Evolutionary conservation across 2,113 vertebrate genomes (phyloP).

Genomic region (Corvus hawaiiensis): DNA sequence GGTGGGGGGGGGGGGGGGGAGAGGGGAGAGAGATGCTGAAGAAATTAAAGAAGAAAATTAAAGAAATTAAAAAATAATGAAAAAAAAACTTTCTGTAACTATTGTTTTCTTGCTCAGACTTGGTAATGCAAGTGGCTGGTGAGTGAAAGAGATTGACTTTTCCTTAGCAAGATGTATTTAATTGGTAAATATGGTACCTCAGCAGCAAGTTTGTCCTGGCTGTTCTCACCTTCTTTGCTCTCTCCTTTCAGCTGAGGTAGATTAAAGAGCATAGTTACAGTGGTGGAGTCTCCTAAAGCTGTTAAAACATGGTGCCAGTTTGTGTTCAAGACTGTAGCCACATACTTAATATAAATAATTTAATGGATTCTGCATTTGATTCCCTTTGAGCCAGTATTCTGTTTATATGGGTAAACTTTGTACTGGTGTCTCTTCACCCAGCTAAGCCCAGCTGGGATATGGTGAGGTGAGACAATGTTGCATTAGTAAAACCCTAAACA

Average conservation of each 20-base stretch:
- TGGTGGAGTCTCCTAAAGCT: not conserved
- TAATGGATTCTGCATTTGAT: not conserved
- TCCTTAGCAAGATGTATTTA: not conserved
- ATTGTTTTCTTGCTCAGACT: not conserved
- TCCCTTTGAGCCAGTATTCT: not conserved
- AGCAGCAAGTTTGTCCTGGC: not conserved
- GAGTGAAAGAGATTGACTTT: not conserved
- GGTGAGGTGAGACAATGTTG: not conserved
- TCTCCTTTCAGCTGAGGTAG: not conserved
- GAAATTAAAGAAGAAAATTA: not conserved
- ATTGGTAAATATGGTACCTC: not conserved
- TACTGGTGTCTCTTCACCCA: not conserved
- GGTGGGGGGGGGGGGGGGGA: too few species aligned
- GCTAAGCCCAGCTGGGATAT: not conserved
- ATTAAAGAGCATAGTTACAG: not conserved
- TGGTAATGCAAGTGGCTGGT: not conserved
- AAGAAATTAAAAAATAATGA: not conserved
- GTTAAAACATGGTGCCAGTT: not conserved
- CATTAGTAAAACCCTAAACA: not conserved
- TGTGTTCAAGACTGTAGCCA: not conserved
- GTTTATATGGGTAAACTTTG: not conserved
- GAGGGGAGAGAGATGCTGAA: not conserved
- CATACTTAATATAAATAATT: not conserved
- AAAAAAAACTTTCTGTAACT: fast-evolving
- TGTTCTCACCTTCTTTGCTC: not conserved